Conservation (phyloP, 2,888 invertebrate genomes). For the Ornithoptera alexandrae region DNA sequence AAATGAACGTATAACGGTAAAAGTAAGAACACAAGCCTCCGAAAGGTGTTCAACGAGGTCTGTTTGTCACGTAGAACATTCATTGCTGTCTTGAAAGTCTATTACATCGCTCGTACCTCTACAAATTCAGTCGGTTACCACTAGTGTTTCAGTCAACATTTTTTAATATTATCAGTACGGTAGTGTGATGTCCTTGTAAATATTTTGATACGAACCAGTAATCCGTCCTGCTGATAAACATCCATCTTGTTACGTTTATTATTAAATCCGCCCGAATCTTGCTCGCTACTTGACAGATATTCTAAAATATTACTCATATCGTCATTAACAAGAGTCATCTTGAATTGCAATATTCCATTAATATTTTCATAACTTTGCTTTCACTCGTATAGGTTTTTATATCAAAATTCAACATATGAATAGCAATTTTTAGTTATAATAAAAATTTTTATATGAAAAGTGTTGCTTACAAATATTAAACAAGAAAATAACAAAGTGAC, state of each 20-base stretch:
- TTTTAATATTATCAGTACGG: constrained; percentile 48
- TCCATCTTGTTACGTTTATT: constrained; percentile 63
- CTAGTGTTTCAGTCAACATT: constrained; percentile 25
- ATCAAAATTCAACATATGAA: constrained; percentile 30
- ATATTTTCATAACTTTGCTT: constrained; percentile 46
- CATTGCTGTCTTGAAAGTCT: constrained; percentile 68
- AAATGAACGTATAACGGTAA: constrained; percentile 79
- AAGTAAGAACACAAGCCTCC: constrained; percentile 69
- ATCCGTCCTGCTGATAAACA: constrained; percentile 57
- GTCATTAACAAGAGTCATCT: constrained; percentile 65
- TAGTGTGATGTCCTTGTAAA: constrained; percentile 41
- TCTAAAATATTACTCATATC: constrained; percentile 70
- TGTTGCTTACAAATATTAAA: constrained; percentile 43
- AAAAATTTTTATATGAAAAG: constrained; percentile 27
- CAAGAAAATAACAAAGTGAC: constrained; percentile 54
- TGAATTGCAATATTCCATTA: constrained; percentile 43
- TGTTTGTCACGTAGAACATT: constrained; percentile 54
- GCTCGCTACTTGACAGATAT: constrained; percentile 62
- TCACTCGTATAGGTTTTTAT: constrained; percentile 35
- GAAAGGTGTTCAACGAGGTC: constrained; percentile 73
- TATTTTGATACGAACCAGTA: constrained; percentile 59
- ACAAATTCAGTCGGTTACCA: constrained; percentile 35
- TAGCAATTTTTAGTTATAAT: constrained; percentile 28
- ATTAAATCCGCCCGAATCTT: constrained; percentile 49
- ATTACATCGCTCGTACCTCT: constrained; percentile 47